Base-by-base conservation (phyloP, 2,888 invertebrate genomes). In the Philhelius pedissequus region DNA sequence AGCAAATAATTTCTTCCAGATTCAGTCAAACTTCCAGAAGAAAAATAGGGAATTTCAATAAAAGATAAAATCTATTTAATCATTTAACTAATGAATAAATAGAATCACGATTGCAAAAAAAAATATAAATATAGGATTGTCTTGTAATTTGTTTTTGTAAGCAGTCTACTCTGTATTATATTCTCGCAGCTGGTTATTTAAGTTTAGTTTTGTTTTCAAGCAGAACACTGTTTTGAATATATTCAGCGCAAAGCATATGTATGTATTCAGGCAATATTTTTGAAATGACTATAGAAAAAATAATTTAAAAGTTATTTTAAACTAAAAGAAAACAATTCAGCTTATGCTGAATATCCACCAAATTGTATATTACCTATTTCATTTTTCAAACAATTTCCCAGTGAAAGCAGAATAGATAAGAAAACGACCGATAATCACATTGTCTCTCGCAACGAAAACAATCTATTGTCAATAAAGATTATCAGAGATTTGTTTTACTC, bases 321-420 rank as follows among this genome's bases (percentile, higher is more conserved):
- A 27, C 0, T 7, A 25, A 52, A 18, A 8, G 15, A 25, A 9
- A 35, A 27, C n/a, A 40, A 76, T 68, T 68, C 68, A 76, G 69
- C 69, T 30, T n/a, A 6, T 40, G 58, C 75, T 75, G 66, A 75
- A 75, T 68, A 7, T 1, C n/a, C n/a, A n/a, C n/a, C 11, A 32
- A 32, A 11, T 15, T 20, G 20, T 1, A 6, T 22, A 48, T 48
- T 54, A 20, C 13, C 8, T 52, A 0, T 30, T 13, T 52, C 15
- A 15, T 13, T 18, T 13, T 20, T 7, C n/a, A 52, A 20, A 8
- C 13, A 27, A 18, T 27, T 22, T 50, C 20, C 32, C 22, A 22
- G 15, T 4, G 15, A 73, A 56, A 27, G 18, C 32, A 32, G 13
- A 8, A 13, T 2, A 35, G 20, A 56, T 35, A 35, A 56, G 20